phyloP scores from a whole-genome alignment of 1,140 invertebrate genomes.

The Aphelenchoides besseyi region DNA sequence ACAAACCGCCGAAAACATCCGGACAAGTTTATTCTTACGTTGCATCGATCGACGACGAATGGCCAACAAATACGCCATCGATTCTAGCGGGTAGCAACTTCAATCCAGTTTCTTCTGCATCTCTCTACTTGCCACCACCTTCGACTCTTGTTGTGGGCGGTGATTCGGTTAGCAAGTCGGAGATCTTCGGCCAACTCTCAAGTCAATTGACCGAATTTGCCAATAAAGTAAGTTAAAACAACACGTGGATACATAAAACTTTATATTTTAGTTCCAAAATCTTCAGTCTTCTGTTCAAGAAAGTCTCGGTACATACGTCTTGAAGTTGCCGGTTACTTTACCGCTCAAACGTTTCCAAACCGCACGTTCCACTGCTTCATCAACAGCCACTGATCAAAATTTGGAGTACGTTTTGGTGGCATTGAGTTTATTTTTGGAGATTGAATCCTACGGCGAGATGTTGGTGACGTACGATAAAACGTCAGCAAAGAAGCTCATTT shows the following conservation, averaged over 20 bases:
- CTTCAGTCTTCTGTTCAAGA: background rate
- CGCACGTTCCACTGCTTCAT: background rate
- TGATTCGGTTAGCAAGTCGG: background rate
- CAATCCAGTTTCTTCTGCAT: background rate
- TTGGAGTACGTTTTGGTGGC: conserved; percentile 25
- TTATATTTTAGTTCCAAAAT: background rate
- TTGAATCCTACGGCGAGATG: conserved; percentile 32
- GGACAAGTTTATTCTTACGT: background rate
- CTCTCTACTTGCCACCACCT: background rate
- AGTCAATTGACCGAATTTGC: conserved; percentile 10
- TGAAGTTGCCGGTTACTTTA: background rate
- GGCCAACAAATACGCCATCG: background rate
- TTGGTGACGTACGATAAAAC: conserved; percentile 23
- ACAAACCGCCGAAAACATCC: conserved; percentile 12
- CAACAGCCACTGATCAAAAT: background rate
- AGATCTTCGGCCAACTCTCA: background rate
- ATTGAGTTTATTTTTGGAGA: conserved; percentile 29
- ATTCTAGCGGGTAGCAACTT: background rate
- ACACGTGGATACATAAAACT: background rate
- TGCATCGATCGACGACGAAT: background rate
- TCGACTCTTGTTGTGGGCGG: background rate
- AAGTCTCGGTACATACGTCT: background rate
- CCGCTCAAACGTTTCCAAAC: background rate
- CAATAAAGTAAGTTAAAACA: background rate
- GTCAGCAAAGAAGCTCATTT: conserved; percentile 33